phyloP scores from a whole-genome alignment of 1,140 invertebrate genomes.

The Leptonema lineaticorne region DNA sequence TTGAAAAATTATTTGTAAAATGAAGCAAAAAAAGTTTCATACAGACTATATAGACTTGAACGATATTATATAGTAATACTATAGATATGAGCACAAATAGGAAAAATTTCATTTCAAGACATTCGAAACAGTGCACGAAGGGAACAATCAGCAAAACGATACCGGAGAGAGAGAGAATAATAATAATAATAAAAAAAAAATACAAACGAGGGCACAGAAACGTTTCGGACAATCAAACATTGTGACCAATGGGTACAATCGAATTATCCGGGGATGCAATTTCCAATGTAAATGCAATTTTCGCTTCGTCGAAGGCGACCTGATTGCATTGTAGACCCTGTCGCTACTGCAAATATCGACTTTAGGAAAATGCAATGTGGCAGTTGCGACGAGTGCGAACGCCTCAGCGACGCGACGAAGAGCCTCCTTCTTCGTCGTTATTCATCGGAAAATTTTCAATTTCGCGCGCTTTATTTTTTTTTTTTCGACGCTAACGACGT shows the following conservation, averaged over 20 bases:
- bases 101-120: too few species aligned
- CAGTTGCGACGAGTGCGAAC: neutral
- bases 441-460: slow-evolving; percentile 2
- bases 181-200: too few species aligned
- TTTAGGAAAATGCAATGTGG: slow-evolving; percentile 17
- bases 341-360: slow-evolving; percentile 6
- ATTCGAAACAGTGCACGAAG: too few species aligned
- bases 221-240: slow-evolving; percentile 26
- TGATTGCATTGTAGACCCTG: slow-evolving; percentile 22
- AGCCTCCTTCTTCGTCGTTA: too few species aligned
- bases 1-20: too few species aligned
- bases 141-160: too few species aligned
- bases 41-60: too few species aligned
- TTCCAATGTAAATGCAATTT: slow-evolving; percentile 25
- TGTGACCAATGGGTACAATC: slow-evolving; percentile 8
- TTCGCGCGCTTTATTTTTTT: neutral
- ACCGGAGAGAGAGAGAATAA: too few species aligned
- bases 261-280: slow-evolving; percentile 24
- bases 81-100: too few species aligned
- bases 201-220: too few species aligned
- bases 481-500: neutral
- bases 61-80: too few species aligned
- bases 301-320: slow-evolving; percentile 3
- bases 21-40: too few species aligned
- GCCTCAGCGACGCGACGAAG: neutral